These are phyloP conservation scores for Nesoenas mayeri DNA, from an alignment of 2,113 vertebrate genomes.

Conservation along the genomic window DNA sequence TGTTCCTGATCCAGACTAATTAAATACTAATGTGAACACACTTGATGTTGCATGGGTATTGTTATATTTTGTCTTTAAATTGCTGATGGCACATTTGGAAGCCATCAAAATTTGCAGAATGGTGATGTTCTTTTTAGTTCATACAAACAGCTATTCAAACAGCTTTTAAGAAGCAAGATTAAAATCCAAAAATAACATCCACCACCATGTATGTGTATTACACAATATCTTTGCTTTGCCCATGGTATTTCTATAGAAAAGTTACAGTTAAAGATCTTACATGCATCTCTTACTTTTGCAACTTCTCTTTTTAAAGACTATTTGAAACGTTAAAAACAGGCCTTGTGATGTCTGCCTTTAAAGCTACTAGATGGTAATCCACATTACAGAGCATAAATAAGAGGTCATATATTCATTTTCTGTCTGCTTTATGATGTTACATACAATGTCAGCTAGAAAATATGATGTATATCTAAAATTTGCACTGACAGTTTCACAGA, in stretches of 20 bases:
- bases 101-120: not conserved
- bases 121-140: not conserved
- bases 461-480: not conserved
- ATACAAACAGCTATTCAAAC: not conserved
- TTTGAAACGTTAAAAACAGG: not conserved
- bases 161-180: not conserved
- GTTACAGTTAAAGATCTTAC: not conserved
- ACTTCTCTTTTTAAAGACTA: not conserved
- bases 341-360: not conserved
- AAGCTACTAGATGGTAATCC: not conserved
- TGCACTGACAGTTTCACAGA: not conserved
- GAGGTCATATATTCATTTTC: not conserved
- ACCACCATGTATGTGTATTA: not conserved
- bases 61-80: not conserved
- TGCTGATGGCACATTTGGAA: not conserved
- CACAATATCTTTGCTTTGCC: not conserved
- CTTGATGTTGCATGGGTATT: not conserved
- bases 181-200: not conserved
- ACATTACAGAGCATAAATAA: not conserved
- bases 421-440: not conserved
- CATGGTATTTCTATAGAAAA: not conserved
- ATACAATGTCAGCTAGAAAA: not conserved
- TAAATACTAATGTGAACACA: not conserved
- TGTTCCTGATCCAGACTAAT: not conserved
- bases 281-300: not conserved